Conservation (phyloP, 53 echinoderm and acorn worm species). For the Stichopus horrens region DNA sequence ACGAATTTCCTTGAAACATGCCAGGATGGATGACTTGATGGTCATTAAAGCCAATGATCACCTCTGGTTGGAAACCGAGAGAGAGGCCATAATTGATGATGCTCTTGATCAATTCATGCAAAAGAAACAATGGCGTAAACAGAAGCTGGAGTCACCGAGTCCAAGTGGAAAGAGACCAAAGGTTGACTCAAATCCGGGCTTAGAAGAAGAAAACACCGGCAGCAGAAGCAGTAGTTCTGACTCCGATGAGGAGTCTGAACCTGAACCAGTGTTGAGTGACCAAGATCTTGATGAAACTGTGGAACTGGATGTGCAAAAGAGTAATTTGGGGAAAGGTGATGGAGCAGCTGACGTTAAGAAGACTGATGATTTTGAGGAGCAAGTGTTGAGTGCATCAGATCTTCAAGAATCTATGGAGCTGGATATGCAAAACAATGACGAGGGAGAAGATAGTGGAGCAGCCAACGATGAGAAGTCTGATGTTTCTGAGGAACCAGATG, state of each 20-base stretch:
- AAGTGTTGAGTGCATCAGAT: too few relatives aligned
- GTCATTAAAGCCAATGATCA: constrained; percentile 50
- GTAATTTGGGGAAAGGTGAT: too few relatives aligned
- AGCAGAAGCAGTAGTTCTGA: constrained; percentile 4
- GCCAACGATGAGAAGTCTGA: too few relatives aligned
- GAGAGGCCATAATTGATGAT: constrained; percentile 35
- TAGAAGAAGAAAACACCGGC: background rate
- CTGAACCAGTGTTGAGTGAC: background rate
- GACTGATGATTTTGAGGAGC: too few relatives aligned
- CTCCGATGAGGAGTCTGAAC: background rate
- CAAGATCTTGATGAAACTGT: background rate
- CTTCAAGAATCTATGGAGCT: too few relatives aligned
- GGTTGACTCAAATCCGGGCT: background rate
- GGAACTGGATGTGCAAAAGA: background rate
- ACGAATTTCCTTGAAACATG: constrained; percentile 51
- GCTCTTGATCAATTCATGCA: constrained; percentile 10
- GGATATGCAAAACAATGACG: too few relatives aligned
- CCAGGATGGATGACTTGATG: constrained; percentile 55
- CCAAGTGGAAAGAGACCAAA: background rate
- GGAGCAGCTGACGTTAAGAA: too few relatives aligned
- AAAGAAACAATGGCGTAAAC: constrained; percentile 11
- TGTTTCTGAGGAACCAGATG: too few relatives aligned
- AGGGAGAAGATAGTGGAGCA: too few relatives aligned
- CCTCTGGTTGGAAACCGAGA: constrained; percentile 20
- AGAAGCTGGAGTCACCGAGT: background rate